Evolutionary conservation across 1,140 invertebrate species (phyloP).

Genomic region (Palaemon carinicauda): DNA sequence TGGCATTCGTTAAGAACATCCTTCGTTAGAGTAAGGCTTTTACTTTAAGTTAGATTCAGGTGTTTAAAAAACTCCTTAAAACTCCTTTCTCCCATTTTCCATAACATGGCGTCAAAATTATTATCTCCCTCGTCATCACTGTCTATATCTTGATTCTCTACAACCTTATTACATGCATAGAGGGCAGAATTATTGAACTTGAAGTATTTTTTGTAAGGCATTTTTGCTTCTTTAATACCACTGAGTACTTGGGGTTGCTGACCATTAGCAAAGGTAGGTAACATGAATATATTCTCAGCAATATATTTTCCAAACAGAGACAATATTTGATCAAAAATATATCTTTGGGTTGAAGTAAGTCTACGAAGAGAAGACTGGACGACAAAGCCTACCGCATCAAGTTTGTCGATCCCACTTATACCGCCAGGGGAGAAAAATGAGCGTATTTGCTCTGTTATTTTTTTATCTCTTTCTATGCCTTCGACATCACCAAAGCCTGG

Average conservation of each 20-base stretch:
- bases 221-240: not conserved
- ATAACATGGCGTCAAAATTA: not conserved
- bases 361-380: not conserved
- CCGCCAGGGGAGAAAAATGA: not conserved
- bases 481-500: not conserved
- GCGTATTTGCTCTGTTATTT: not conserved
- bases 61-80: not conserved
- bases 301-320: not conserved
- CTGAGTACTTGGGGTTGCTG: not conserved
- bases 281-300: not conserved
- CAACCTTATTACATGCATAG: not conserved
- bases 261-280: constrained; percentile 5
- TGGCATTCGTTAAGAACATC: no score
- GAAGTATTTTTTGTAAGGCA: constrained; percentile 7
- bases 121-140: not conserved
- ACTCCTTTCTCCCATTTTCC: not conserved
- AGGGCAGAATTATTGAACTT: constrained; percentile 3
- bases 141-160: no score
- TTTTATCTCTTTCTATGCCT: not conserved
- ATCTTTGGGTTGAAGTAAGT: not conserved
- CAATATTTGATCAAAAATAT: not conserved
- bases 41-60: not conserved
- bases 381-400: constrained; percentile 13
- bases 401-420: not conserved
- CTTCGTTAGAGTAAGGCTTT: not conserved